phyloP scores from a whole-genome alignment of 2,113 vertebrate genomes.

The Dipodomys spectabilis region DNA sequence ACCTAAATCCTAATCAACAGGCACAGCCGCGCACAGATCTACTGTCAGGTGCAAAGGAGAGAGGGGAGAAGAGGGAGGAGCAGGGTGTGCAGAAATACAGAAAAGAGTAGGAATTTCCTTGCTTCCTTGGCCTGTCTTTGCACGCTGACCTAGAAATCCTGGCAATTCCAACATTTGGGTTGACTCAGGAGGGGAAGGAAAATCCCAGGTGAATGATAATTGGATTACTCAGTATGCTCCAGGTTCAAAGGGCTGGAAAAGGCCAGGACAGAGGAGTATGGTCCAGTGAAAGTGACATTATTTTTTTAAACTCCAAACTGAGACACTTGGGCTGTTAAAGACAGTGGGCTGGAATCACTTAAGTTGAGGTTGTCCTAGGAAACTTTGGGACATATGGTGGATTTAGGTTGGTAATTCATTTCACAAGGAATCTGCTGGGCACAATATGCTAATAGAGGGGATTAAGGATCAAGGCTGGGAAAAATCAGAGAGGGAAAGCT shows the following conservation, averaged over 20 bases:
- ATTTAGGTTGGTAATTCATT: conserved; percentile 66
- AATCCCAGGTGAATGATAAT: conserved; percentile 77
- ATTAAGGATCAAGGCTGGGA: conserved; percentile 48
- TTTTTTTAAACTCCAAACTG: conserved; percentile 55
- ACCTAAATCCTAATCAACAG: not conserved
- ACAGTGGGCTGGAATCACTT: conserved; percentile 53
- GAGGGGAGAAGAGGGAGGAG: not conserved
- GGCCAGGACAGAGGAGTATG: conserved; percentile 33
- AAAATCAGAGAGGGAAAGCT: not conserved
- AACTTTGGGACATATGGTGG: conserved; percentile 51
- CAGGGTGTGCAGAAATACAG: not conserved
- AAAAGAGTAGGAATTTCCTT: conserved; percentile 36
- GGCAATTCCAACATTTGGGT: conserved; percentile 61
- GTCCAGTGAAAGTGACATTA: conserved; percentile 31
- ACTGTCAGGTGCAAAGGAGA: not conserved
- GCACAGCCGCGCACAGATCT: conserved; percentile 22
- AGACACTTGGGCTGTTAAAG: not conserved
- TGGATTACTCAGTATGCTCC: conserved; percentile 74
- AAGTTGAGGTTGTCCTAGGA: conserved; percentile 65
- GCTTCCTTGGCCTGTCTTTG: conserved; percentile 53
- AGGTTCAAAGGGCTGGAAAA: conserved; percentile 76
- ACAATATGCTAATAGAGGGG: conserved; percentile 65
- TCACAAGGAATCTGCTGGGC: conserved; percentile 57
- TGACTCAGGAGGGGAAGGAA: conserved; percentile 62
- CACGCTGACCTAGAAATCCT: conserved; percentile 67